A percentile compares a stretch with the other conserved stretches of the same genome.
phyloP scores from a whole-genome alignment of 2,113 vertebrate genomes.

The Hippocampus zosterae region DNA sequence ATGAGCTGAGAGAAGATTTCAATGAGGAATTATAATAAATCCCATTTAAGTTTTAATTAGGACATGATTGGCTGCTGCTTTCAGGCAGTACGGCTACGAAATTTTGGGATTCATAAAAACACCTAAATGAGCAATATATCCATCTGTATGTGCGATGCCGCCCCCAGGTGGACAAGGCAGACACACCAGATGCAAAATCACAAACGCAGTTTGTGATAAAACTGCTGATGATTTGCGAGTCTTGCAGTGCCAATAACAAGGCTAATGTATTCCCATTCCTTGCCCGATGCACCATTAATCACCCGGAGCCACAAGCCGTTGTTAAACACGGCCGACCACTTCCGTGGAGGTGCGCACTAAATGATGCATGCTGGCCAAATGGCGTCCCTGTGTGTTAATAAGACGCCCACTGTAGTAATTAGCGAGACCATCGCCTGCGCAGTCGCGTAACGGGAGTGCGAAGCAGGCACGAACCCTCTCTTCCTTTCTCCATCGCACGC shows the following conservation, averaged over 20 bases:
- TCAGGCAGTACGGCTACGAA: background rate
- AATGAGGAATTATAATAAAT: too few species aligned
- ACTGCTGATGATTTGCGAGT: background rate
- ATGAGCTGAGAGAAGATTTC: too few species aligned
- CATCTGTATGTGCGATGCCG: background rate
- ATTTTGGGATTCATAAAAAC: too few species aligned
- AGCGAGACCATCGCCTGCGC: conserved; percentile 56
- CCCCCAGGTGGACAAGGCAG: too few species aligned
- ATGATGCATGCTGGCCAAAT: conserved; percentile 56
- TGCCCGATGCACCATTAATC: conserved; percentile 32
- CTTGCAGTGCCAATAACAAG: background rate
- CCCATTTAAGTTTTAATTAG: too few species aligned
- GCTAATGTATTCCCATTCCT: background rate
- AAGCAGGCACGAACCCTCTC: conserved; percentile 38
- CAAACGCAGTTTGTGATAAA: background rate
- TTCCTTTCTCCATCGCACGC: conserved; percentile 15
- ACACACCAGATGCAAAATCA: too few species aligned
- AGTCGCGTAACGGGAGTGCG: conserved; percentile 34
- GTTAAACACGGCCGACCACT: conserved; percentile 32
- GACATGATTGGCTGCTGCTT: too few species aligned
- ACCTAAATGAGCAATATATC: too few species aligned
- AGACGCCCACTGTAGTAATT: conserved; percentile 59
- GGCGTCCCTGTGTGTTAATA: conserved; percentile 52
- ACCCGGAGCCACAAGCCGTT: conserved; percentile 21
- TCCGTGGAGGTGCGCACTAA: conserved; percentile 37